Percentiles rank a stretch among this genome's conserved stretches.
Evolutionary conservation across 1,140 invertebrate genomes (phyloP).

Genomic region (Halictus rubicundus): DNA sequence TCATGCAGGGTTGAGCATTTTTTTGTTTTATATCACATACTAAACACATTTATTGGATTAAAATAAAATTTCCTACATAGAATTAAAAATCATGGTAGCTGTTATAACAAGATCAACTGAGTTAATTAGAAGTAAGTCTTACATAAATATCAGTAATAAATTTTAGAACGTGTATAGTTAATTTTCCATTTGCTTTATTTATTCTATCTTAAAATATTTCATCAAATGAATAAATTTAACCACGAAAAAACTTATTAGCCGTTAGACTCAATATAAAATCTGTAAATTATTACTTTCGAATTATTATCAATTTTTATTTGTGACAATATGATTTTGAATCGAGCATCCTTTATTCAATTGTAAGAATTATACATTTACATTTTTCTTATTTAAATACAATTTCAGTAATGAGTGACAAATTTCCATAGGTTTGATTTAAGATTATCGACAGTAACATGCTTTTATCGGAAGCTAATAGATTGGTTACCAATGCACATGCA

Average conservation of each 20-base stretch:
- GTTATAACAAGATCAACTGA: constrained; percentile 44
- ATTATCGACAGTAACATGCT: neutral
- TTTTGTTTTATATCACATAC: constrained; percentile 48
- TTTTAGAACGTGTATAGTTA: constrained; percentile 72
- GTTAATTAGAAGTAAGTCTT: constrained; percentile 51
- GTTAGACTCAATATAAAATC: neutral
- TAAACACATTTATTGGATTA: constrained; percentile 46
- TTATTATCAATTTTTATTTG: constrained; percentile 9
- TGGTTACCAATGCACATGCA: constrained; percentile 32
- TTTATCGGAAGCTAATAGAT: constrained; percentile 8
- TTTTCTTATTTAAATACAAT: constrained; percentile 5
- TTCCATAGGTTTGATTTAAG: neutral
- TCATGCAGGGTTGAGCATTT: constrained; percentile 66
- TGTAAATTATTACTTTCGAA: constrained; percentile 13
- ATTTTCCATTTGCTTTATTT: constrained; percentile 77
- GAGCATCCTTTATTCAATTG: neutral
- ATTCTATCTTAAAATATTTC: constrained; percentile 67
- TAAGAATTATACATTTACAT: neutral
- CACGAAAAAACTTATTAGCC: neutral
- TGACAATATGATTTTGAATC: neutral
- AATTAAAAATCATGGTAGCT: constrained; percentile 47
- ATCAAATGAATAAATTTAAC: constrained; percentile 35
- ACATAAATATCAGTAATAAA: constrained; percentile 63
- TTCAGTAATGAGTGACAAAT: neutral
- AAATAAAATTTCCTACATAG: constrained; percentile 60